Base-by-base conservation (phyloP, 2,113 vertebrate species). In the Myotis lucifugus region DNA sequence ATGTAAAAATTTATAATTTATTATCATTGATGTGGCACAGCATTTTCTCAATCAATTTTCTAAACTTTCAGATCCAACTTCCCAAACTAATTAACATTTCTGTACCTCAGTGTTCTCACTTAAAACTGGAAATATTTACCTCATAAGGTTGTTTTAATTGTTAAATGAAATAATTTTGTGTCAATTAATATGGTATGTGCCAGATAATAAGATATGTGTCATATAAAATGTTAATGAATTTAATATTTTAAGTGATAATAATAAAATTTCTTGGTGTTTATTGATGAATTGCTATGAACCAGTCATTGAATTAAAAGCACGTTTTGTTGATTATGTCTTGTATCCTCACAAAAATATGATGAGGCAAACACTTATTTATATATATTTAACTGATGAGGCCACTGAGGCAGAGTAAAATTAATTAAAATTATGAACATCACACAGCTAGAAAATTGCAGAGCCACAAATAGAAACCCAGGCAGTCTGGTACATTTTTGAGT, bases 101-200 rank as follows among this genome's bases (percentile, higher is more conserved):
- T 88, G 14, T 79, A 81, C 37, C 15, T 88, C 23, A 70, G 19
- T 54, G 85, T 82, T 37, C 6, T 94, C 42, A 86, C 21, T 15
- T 92, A 76, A 94, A 94, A 83, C 8, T 74, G 17, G 25, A 17
- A 87, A 34, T 54, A 73, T 72, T 6, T 77, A 46, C 34, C 9
- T 66, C 13, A 72, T 29, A 76, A 4, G 19, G 2, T 37, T 83
- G 9, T 73, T 87, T 92, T 52, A 67, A 61, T 42, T 48, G 92
- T 66, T 72, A 54, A 85, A 67, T 69, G 3, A 93, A n/a, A 83
- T 94, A 86, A 50, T 25, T 88, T 74, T 91, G 4, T 94, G 8
- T 76, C 13, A 66, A 4, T 14, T 88, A 76, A 88, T 56, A 64
- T 82, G 32, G 2, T 89, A 56, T 90, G 34, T 54, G 9, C 6